phyloP scores from a whole-genome alignment of 1,140 invertebrate genomes.

The Amyelois transitella region DNA sequence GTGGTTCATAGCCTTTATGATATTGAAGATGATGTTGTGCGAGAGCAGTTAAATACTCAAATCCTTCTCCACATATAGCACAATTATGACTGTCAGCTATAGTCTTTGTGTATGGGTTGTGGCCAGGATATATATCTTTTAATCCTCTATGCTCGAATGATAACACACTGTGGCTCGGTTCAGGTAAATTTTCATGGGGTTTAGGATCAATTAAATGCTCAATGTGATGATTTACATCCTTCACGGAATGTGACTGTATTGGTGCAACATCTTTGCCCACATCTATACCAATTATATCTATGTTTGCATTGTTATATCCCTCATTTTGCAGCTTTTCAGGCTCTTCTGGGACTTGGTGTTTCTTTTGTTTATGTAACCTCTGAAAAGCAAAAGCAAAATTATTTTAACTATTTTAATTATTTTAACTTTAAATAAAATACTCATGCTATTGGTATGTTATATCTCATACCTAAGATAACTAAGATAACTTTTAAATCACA shows the following conservation, averaged over 20 bases:
- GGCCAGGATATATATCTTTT: slow-evolving; percentile 25
- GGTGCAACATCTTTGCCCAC: slow-evolving; percentile 37
- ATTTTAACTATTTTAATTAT: background rate
- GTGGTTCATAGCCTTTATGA: slow-evolving; percentile 35
- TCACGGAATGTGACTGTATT: slow-evolving; percentile 8
- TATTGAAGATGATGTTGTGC: slow-evolving; percentile 44
- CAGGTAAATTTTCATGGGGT: slow-evolving; percentile 13
- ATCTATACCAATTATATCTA: slow-evolving; percentile 57
- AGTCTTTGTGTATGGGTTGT: slow-evolving; percentile 18
- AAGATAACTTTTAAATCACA: too few relatives aligned
- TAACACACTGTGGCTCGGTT: slow-evolving; percentile 15
- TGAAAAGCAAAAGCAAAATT: slow-evolving; percentile 29
- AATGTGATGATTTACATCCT: slow-evolving; percentile 25
- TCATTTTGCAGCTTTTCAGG: slow-evolving; percentile 33
- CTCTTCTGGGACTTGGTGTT: slow-evolving; percentile 34
- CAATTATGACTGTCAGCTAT: slow-evolving; percentile 30
- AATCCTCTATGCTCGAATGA: slow-evolving; percentile 21
- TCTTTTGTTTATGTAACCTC: slow-evolving; percentile 58
- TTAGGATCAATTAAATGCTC: slow-evolving; percentile 26
- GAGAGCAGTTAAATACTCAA: slow-evolving; percentile 38
- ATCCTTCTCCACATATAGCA: slow-evolving; percentile 43
- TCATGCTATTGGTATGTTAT: too few relatives aligned
- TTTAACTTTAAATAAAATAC: background rate
- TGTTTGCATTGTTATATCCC: slow-evolving; percentile 36
- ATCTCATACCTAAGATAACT: too few relatives aligned